These are phyloP conservation scores for Ruditapes philippinarum DNA, from an alignment of 1,140 invertebrate species.

Conservation along the genomic window DNA sequence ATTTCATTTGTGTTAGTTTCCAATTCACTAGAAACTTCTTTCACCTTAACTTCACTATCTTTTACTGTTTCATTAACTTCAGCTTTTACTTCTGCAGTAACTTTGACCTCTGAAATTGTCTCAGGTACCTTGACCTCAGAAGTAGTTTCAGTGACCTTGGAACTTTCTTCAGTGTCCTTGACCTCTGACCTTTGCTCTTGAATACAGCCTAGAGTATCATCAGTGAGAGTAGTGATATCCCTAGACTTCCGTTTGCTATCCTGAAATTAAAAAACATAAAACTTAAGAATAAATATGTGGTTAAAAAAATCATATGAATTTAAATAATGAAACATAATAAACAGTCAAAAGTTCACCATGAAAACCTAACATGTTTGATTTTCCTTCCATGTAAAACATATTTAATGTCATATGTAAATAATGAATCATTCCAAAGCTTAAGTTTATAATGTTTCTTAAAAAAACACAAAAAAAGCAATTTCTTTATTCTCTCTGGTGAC, in stretches of 20 bases:
- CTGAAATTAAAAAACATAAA: constrained; percentile 36
- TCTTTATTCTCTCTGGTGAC: too few relatives aligned
- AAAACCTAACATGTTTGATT: too few relatives aligned
- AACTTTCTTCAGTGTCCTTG: background rate
- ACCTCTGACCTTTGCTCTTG: constrained; percentile 47
- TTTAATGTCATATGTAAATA: too few relatives aligned
- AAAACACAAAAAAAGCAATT: too few relatives aligned
- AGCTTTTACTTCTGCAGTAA: background rate
- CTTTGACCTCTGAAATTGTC: background rate
- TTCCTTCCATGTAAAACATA: too few relatives aligned
- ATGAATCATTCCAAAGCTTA: too few relatives aligned
- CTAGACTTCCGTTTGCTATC: constrained; percentile 48
- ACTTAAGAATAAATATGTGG: too few relatives aligned
- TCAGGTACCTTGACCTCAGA: constrained; percentile 4
- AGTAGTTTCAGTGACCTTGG: background rate
- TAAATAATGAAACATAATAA: too few relatives aligned
- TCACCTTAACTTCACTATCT: background rate
- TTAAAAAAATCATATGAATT: too few relatives aligned
- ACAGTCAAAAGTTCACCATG: too few relatives aligned
- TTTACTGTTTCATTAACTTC: background rate
- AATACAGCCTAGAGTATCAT: constrained; percentile 41
- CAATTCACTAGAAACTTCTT: background rate
- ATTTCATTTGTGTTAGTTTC: background rate
- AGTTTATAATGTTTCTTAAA: too few relatives aligned
- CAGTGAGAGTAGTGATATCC: constrained; percentile 48